phyloP scores from a whole-genome alignment of 2,797 vertebrate genomes.

The Hafferia zeledoni region DNA sequence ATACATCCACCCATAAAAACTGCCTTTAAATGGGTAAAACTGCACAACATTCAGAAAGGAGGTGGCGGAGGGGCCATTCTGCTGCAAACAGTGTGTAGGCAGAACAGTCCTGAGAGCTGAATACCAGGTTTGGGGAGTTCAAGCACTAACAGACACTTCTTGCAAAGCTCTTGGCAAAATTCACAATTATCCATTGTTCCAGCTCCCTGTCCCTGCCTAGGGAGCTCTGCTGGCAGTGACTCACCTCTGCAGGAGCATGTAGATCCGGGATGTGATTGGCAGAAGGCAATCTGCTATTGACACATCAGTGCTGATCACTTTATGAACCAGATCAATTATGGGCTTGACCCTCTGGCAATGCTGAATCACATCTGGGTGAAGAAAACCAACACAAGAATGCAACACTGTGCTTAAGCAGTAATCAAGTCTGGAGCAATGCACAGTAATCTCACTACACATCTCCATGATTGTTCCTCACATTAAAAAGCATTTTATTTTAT shows the following conservation, averaged over 20 bases:
- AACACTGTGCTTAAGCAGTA: neutral
- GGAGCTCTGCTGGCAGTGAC: neutral
- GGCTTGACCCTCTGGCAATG: constrained; percentile 95
- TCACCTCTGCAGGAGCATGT: constrained; percentile 96
- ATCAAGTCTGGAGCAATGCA: neutral
- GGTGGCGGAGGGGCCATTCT: neutral
- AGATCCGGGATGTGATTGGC: constrained; percentile 96
- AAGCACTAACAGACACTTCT: neutral
- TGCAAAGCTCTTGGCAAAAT: neutral
- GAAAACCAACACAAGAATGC: neutral
- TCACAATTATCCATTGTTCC: neutral
- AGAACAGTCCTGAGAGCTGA: neutral
- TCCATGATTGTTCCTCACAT: neutral
- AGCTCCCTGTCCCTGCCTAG: neutral
- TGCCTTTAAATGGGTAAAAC: neutral
- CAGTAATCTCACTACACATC: neutral
- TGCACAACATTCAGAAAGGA: neutral
- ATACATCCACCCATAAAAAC: neutral
- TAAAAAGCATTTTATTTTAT: neutral
- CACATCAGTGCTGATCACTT: constrained; percentile 94
- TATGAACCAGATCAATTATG: constrained; percentile 94
- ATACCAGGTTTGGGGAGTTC: neutral
- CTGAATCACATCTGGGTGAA: constrained; percentile 86
- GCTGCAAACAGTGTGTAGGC: neutral
- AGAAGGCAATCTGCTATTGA: constrained; percentile 93